Base-by-base conservation (phyloP, 2,113 vertebrate genomes). In the Nematolebias whitei region DNA sequence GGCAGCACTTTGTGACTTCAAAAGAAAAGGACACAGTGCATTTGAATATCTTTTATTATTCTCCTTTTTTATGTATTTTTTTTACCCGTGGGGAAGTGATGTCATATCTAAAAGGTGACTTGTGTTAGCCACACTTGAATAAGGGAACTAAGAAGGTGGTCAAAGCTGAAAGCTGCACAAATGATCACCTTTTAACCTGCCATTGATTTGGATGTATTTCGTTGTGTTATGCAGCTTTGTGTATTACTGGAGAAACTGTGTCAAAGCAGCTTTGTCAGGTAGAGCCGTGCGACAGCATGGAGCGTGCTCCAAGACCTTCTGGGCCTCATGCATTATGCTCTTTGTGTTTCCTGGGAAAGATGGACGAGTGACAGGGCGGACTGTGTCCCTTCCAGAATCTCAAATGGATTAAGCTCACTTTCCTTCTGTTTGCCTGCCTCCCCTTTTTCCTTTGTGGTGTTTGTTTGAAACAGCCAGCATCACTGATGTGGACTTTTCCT, bases 311-410 rank as follows among this genome's bases (percentile, higher is more conserved):
- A 59, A 87, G 83, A 89, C 92, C 89, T 90, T 93, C 90, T 93
- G 92, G 85, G 87, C 79, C 84, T 93, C 90, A 94, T 94, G 90
- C 89, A 93, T 94, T 92, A 94, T 93, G 91, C 91, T 91, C 89
- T 93, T 94, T 92, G 88, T 92, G 87, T 79, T 92, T 82, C 65
- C 78, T 75, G 70, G 75, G 78, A 78, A 83, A 76, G 86, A 89
- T 82, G 84, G 87, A 83, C 85, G 71, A 84, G 83, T 87, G 87
- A 89, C 83, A 87, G 85, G 47, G 79, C 74, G 84, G 80, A 87
- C 85, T 83, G 80, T 85, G 85, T 83, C 79, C 59, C 76, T 69
- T 88, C 82, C 84, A 87, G 90, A 90, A 90, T 92, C 84, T 81
- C 83, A 89, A 90, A 86, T 77, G 86, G 78, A 77, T 90, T 75